A percentile compares a stretch with the other conserved stretches of the same genome.
These are phyloP conservation scores for Hipposideros armiger DNA, from an alignment of 2,113 vertebrate genomes.

Conservation along the genomic window DNA sequence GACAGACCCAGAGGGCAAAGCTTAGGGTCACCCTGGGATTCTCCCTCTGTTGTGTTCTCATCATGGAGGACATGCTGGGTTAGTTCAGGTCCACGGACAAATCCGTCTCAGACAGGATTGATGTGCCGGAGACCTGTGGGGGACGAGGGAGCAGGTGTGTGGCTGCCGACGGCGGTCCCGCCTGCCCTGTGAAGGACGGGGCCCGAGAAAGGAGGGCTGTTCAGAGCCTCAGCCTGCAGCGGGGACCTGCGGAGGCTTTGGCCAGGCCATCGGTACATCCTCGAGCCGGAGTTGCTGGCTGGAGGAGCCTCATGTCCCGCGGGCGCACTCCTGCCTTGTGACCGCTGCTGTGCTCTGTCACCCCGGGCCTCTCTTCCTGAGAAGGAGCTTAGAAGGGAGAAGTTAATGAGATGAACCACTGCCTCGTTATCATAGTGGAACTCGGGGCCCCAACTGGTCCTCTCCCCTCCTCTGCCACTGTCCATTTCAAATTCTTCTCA, in stretches of 20 bases:
- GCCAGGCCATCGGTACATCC: not conserved
- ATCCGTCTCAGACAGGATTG: not conserved
- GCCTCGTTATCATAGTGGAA: rapidly evolving
- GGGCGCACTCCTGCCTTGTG: not conserved
- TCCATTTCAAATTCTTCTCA: not conserved
- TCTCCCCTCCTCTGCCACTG: no score
- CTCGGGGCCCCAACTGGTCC: not conserved
- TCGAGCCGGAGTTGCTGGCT: not conserved
- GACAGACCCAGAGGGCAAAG: not conserved
- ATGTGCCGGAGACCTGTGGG: rapidly evolving
- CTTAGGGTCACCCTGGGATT: not conserved
- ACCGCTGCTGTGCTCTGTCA: not conserved
- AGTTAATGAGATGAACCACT: not conserved
- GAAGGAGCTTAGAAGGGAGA: not conserved
- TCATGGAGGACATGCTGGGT: not conserved
- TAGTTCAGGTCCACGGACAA: not conserved
- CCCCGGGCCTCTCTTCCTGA: not conserved
- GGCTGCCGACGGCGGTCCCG: not conserved
- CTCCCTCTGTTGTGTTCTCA: not conserved
- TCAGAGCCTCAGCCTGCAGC: not conserved
- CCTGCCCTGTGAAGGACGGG: not conserved
- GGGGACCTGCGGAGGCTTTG: not conserved
- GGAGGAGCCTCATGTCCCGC: not conserved
- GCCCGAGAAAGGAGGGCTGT: not conserved
- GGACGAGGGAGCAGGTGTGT: not conserved